phyloP scores from a whole-genome alignment of 1,140 invertebrate species.

The Oreohelix idahoensis region DNA sequence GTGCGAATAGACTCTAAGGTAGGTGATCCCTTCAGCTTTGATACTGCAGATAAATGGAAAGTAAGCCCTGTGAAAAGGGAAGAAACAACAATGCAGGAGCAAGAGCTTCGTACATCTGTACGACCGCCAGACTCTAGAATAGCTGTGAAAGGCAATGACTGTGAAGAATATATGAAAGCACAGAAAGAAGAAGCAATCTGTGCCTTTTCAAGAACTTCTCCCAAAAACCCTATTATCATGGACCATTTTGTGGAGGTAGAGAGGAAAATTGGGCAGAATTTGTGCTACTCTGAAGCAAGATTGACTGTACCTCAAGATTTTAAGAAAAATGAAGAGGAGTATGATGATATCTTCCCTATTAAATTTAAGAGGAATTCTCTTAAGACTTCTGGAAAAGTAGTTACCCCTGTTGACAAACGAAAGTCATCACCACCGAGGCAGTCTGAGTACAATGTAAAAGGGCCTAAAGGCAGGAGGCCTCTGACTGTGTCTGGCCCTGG shows the following conservation, averaged over 20 bases:
- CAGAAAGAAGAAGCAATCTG: not conserved
- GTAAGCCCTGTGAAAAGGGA: conserved; percentile 39
- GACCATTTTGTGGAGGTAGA: conserved; percentile 43
- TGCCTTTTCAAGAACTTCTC: not conserved
- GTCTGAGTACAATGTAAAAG: conserved; percentile 2
- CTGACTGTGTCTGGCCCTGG: conserved; percentile 45
- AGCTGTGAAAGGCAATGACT: conserved; percentile 18
- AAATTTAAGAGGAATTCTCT: conserved; percentile 32
- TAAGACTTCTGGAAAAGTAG: conserved; percentile 43
- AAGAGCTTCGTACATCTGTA: conserved; percentile 23
- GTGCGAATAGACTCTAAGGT: conserved; percentile 46
- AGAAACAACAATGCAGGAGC: not conserved
- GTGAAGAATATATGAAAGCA: not conserved
- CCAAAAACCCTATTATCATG: conserved; percentile 29
- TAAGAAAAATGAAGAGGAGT: conserved; percentile 28
- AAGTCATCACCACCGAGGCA: conserved; percentile 35
- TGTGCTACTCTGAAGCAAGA: not conserved
- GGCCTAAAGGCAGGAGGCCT: conserved; percentile 36
- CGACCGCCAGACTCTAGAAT: conserved; percentile 46
- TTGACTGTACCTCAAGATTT: not conserved
- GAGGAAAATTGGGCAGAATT: conserved; percentile 29
- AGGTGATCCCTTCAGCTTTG: conserved; percentile 62
- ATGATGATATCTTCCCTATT: conserved; percentile 43
- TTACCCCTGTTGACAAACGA: conserved; percentile 38
- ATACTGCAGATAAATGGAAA: conserved; percentile 52